Evolutionary conservation across 2,888 invertebrate species (phyloP).

Genomic region (Caenorhabditis sp.): DNA sequence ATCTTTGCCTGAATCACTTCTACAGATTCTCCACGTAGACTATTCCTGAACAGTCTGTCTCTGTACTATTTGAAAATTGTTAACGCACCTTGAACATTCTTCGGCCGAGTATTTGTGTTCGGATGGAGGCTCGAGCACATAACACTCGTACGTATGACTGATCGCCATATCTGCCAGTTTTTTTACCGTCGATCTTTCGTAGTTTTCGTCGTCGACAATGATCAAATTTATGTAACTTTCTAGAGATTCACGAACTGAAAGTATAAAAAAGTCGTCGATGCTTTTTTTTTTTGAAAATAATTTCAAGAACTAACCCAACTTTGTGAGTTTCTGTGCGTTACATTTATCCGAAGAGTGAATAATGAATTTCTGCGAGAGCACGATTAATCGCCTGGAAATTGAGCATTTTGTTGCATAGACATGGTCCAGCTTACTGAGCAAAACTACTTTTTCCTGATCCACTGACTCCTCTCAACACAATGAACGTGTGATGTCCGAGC

Average conservation of each 20-base stretch:
- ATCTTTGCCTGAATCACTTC: neutral
- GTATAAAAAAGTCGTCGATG: too few species aligned
- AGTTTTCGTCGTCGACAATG: slow-evolving; percentile 23
- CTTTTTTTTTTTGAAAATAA: too few species aligned
- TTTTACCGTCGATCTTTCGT: neutral
- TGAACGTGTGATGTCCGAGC: slow-evolving; percentile 20
- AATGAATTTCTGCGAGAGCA: neutral
- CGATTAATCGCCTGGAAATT: neutral
- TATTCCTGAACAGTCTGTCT: neutral
- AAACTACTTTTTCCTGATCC: slow-evolving; percentile 50
- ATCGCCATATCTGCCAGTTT: neutral
- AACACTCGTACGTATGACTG: slow-evolving; percentile 12
- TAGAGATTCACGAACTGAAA: slow-evolving; percentile 8
- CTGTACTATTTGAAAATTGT: neutral
- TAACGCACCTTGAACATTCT: slow-evolving; percentile 13
- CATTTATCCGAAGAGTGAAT: too few species aligned
- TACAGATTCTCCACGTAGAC: neutral
- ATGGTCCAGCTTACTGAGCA: slow-evolving; percentile 14
- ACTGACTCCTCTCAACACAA: slow-evolving; percentile 42
- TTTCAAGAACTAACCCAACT: too few species aligned
- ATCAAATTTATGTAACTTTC: neutral
- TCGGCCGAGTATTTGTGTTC: slow-evolving; percentile 17
- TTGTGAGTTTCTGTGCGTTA: too few species aligned
- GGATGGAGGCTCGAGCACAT: slow-evolving; percentile 31
- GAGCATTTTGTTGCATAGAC: neutral